These are phyloP conservation scores for Nibea albiflora DNA, from an alignment of 2,113 vertebrate species.

Conservation along the genomic window DNA sequence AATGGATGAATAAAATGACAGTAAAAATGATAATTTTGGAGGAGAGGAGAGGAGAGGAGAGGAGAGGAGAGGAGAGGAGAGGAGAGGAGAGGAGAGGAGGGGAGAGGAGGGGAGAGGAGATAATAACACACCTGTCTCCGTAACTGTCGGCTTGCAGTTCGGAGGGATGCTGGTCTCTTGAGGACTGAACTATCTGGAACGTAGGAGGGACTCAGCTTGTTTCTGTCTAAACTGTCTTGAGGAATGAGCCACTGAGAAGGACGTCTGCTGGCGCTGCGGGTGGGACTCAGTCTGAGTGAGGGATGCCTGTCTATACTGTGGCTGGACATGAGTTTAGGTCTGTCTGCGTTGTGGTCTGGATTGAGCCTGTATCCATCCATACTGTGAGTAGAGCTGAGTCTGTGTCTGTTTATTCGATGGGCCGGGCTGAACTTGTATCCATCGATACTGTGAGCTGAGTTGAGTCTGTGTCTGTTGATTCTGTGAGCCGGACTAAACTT, in stretches of 20 bases:
- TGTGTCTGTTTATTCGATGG: conserved; percentile 59
- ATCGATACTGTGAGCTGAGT: conserved; percentile 77
- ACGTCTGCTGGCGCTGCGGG: conserved; percentile 37
- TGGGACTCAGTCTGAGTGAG: conserved; percentile 65
- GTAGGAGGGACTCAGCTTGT: conserved; percentile 79
- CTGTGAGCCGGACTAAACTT: conserved; percentile 58
- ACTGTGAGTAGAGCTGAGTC: conserved; percentile 76
- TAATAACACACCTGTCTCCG: conserved; percentile 85
- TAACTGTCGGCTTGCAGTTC: conserved; percentile 80
- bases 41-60: not conserved
- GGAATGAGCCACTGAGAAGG: conserved; percentile 72
- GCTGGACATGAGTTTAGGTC: conserved; percentile 63
- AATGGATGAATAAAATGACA: not conserved
- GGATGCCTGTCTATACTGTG: conserved; percentile 74
- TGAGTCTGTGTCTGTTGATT: conserved; percentile 63
- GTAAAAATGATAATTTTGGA: not conserved
- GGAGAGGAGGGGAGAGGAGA: not conserved
- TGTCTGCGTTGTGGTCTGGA: conserved; percentile 46
- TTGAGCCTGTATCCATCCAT: conserved; percentile 73
- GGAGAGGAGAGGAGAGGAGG: not conserved
- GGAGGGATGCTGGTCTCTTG: conserved; percentile 71
- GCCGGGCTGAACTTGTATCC: conserved; percentile 68
- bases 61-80: conserved; percentile 23
- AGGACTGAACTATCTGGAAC: conserved; percentile 67
- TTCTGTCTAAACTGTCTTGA: conserved; percentile 75